Conservation (phyloP, 2,113 vertebrate species). For the Tragulus kanchil region DNA sequence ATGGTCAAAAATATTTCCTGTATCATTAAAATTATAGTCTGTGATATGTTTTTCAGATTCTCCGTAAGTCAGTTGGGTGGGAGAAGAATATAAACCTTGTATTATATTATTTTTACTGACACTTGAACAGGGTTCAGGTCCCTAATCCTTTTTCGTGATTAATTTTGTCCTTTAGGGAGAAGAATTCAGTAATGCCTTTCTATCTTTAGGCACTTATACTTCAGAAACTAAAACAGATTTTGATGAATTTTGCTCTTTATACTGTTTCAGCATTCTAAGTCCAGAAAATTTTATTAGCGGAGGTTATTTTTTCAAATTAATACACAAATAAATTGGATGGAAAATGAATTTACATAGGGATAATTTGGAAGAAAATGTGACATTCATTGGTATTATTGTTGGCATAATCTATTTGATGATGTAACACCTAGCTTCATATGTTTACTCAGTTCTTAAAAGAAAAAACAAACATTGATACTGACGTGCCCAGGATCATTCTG, state of each 20-base stretch:
- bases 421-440: background rate
- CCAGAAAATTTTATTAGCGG: conserved; percentile 21
- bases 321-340: background rate
- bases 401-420: background rate
- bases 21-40: conserved; percentile 32
- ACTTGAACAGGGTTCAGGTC: background rate
- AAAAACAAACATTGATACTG: background rate
- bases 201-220: conserved; percentile 11
- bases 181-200: conserved; percentile 29
- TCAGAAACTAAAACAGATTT: conserved; percentile 24
- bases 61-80: background rate
- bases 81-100: background rate
- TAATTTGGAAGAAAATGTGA: background rate
- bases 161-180: conserved; percentile 37
- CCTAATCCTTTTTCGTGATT: background rate
- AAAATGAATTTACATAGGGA: conserved; percentile 26
- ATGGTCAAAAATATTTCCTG: conserved; percentile 14
- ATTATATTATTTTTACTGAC: conserved; percentile 8
- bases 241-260: conserved; percentile 25
- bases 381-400: background rate
- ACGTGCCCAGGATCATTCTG: background rate
- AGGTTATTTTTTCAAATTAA: conserved; percentile 41
- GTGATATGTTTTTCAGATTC: conserved; percentile 17
- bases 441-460: conserved; percentile 8
- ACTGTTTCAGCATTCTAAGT: conserved; percentile 14